Evolutionary conservation across 1,140 invertebrate genomes (phyloP).

Genomic region (Bradysia coprophila): DNA sequence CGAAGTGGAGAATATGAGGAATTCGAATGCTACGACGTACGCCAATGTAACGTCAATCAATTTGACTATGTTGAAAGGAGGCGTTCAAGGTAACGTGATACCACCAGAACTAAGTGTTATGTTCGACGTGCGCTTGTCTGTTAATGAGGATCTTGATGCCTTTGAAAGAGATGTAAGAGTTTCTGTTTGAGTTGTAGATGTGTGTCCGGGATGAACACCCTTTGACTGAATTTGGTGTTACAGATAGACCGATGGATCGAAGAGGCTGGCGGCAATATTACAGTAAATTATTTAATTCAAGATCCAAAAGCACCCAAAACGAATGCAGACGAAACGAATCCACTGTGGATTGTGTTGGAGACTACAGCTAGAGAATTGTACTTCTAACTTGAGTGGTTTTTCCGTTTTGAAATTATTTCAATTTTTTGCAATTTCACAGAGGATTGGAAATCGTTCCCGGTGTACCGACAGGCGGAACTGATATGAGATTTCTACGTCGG

Average conservation of each 20-base stretch:
- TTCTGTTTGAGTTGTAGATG: no score
- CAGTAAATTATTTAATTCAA: slow-evolving; percentile 30
- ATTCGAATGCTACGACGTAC: slow-evolving; percentile 24
- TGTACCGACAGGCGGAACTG: no score
- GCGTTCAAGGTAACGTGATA: no score
- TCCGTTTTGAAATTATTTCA: no score
- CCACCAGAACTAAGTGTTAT: slow-evolving; percentile 37
- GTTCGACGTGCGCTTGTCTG: slow-evolving; percentile 36
- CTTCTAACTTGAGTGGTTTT: no score
- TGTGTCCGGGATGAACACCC: no score
- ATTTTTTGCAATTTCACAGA: no score
- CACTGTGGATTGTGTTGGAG: slow-evolving; percentile 39
- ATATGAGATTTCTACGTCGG: no score
- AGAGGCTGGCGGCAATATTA: slow-evolving; percentile 37
- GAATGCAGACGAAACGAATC: slow-evolving; percentile 26
- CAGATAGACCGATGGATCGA: slow-evolving; percentile 27
- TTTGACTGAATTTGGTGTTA: background rate
- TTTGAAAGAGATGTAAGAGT: slow-evolving; percentile 22
- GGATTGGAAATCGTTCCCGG: no score
- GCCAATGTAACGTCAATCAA: no score
- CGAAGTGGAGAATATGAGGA: slow-evolving; percentile 23
- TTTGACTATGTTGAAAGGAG: slow-evolving; percentile 40
- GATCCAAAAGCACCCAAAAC: slow-evolving; percentile 25
- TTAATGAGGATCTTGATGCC: slow-evolving; percentile 24
- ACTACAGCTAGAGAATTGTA: slow-evolving; percentile 27